phyloP scores from a whole-genome alignment of 1,140 invertebrate genomes.

The Coboldia fuscipes region DNA sequence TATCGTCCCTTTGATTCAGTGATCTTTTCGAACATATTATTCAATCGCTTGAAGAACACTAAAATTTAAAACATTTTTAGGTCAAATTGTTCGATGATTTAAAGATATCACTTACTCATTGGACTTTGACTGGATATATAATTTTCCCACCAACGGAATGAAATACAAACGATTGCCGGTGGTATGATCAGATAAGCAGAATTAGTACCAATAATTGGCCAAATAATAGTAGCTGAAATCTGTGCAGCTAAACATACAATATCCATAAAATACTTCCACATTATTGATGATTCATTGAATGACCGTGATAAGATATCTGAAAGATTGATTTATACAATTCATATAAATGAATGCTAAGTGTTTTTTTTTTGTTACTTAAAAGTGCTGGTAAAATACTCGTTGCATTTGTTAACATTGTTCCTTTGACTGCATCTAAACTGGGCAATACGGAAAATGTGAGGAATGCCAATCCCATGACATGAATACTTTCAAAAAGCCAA shows the following conservation, averaged over 20 bases:
- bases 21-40: conserved; percentile 29
- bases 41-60: conserved; percentile 31
- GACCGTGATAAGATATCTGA: conserved; percentile 1
- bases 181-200: conserved; percentile 36
- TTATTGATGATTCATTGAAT: conserved; percentile 13
- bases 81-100: neutral
- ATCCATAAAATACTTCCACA: conserved; percentile 26
- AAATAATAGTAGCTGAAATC: conserved; percentile 37
- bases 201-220: conserved; percentile 30
- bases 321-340: conserved; percentile 9
- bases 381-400: conserved; percentile 70
- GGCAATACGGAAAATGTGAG: conserved; percentile 73
- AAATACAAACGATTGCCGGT: conserved; percentile 42
- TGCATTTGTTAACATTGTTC: conserved; percentile 80
- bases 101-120: too few species aligned
- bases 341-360: neutral
- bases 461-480: conserved; percentile 67
- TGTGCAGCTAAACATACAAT: conserved; percentile 32
- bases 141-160: conserved; percentile 71
- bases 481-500: conserved; percentile 60
- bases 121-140: conserved; percentile 38
- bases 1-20: conserved; percentile 40
- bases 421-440: conserved; percentile 71
- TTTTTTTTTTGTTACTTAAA: conserved; percentile 23
- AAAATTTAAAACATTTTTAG: too few species aligned